A percentile compares a stretch with the other conserved stretches of the same genome.
phyloP scores from a whole-genome alignment of 1,140 invertebrate species.

The Bilobella aurantiaca region DNA sequence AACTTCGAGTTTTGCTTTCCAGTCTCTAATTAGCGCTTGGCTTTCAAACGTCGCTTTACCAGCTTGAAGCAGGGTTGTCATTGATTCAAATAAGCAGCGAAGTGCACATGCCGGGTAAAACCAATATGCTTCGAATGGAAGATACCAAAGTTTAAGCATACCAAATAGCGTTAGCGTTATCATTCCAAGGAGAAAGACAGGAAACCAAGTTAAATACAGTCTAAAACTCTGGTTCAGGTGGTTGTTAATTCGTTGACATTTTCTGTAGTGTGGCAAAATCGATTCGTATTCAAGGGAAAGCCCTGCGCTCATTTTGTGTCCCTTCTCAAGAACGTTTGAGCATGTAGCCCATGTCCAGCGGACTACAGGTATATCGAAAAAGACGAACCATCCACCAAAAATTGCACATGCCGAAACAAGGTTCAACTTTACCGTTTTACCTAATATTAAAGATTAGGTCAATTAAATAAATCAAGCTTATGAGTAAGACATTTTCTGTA shows the following conservation, averaged over 20 bases:
- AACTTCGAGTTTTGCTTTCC: neutral
- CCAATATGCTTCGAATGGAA: neutral
- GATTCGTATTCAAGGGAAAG: too few species aligned
- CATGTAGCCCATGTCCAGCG: neutral
- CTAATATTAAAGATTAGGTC: neutral
- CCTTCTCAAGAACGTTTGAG: neutral
- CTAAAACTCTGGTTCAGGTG: neutral
- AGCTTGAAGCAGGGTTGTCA: neutral
- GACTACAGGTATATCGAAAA: neutral
- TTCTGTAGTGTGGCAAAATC: too few species aligned
- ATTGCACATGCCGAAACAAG: neutral
- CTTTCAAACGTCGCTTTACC: neutral
- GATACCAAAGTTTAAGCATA: neutral
- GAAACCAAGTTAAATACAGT: neutral
- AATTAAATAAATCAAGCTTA: too few species aligned
- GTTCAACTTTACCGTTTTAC: neutral
- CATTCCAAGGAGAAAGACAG: neutral
- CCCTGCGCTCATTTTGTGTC: neutral
- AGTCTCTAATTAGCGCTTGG: neutral
- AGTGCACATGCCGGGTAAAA: constrained; percentile 6
- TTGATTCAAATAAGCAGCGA: constrained; percentile 3
- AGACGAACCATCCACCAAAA: neutral
- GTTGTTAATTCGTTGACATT: neutral
- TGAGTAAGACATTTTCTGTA: too few species aligned
- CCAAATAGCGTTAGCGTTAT: neutral